These are phyloP conservation scores for Cyrtorhinus lividipennis DNA, from an alignment of 1,140 invertebrate genomes.

Conservation along the genomic window DNA sequence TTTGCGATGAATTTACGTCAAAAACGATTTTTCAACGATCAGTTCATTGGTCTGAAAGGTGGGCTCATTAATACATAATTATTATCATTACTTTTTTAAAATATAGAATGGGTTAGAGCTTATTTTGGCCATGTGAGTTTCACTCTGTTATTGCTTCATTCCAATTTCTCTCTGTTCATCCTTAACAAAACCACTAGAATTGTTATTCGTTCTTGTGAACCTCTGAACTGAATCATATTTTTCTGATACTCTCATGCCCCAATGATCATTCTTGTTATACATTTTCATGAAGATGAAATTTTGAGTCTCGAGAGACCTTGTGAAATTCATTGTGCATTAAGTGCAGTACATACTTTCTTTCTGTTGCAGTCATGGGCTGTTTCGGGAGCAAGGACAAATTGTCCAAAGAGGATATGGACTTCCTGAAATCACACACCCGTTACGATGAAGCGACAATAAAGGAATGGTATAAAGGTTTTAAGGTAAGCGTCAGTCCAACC, in stretches of 20 bases:
- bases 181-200: neutral
- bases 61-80: too few species aligned
- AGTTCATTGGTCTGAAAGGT: too few species aligned
- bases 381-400: slow-evolving; percentile 88
- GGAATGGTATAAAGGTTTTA: slow-evolving; percentile 97
- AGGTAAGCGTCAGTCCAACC: slow-evolving; percentile 47
- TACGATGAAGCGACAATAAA: slow-evolving; percentile 95
- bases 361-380: slow-evolving; percentile 58
- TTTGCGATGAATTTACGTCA: too few species aligned
- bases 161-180: neutral
- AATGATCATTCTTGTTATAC: neutral
- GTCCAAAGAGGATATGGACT: slow-evolving; percentile 93
- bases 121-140: too few species aligned
- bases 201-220: neutral
- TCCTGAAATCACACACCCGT: slow-evolving; percentile 83
- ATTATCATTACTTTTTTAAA: too few species aligned
- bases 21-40: too few species aligned
- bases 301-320: too few species aligned
- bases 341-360: too few species aligned
- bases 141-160: too few species aligned
- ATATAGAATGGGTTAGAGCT: too few species aligned
- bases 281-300: too few species aligned
- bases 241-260: neutral
- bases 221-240: neutral
- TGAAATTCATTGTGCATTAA: too few species aligned